These are phyloP conservation scores for Agrotis ipsilon DNA, from an alignment of 2,888 invertebrate species.

Conservation along the genomic window DNA sequence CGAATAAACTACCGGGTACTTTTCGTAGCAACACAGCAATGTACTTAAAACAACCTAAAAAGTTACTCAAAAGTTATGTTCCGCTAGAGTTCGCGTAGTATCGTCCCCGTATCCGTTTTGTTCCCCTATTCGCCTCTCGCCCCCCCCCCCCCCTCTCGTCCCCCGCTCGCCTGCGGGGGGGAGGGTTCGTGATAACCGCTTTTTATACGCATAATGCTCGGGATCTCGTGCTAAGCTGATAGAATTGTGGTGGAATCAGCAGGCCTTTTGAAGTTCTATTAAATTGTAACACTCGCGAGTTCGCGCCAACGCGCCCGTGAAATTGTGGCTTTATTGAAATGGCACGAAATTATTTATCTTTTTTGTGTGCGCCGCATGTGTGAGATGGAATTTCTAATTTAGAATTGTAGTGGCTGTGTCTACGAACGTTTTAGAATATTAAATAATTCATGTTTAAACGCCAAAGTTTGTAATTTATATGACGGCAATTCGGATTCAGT, in stretches of 20 bases:
- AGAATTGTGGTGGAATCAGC: conserved; percentile 90
- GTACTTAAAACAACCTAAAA: conserved; percentile 81
- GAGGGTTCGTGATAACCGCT: conserved; percentile 86
- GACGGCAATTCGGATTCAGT: conserved; percentile 50
- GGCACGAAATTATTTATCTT: conserved; percentile 85
- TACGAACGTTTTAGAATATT: conserved; percentile 54
- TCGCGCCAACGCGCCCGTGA: conserved; percentile 88
- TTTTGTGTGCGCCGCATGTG: conserved; percentile 69
- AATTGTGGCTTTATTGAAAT: conserved; percentile 90
- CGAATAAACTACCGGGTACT: conserved; percentile 66
- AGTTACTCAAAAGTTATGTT: conserved; percentile 76
- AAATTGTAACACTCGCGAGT: conserved; percentile 89
- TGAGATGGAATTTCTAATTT: conserved; percentile 67
- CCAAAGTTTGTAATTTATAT: conserved; percentile 56
- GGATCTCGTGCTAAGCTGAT: conserved; percentile 90
- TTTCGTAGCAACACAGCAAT: conserved; percentile 76
- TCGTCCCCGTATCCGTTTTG: conserved; percentile 68
- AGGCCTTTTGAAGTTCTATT: conserved; percentile 91
- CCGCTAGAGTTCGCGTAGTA: conserved; percentile 71
- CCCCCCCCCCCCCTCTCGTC: conserved; percentile 20
- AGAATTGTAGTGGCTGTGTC: conserved; percentile 57
- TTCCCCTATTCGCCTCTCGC: conserved; percentile 62
- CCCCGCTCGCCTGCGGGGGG: conserved; percentile 49
- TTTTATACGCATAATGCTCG: conserved; percentile 90
- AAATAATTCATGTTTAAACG: conserved; percentile 56